Percentiles rank a stretch among this genome's conserved stretches.
Conservation (phyloP, 2,113 vertebrate genomes). For the Hucho hucho region DNA sequence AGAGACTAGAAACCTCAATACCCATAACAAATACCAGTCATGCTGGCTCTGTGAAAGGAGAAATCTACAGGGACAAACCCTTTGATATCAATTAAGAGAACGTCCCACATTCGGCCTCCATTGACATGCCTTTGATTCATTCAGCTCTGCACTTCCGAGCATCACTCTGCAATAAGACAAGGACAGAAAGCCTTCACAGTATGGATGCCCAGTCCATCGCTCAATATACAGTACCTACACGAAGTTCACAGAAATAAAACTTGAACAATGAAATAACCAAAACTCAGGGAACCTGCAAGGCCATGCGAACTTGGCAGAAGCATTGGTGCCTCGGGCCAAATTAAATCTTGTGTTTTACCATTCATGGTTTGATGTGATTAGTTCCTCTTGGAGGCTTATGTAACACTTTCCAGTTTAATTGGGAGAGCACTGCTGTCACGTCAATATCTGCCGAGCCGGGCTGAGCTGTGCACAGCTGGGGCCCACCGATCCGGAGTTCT, state of each 20-base stretch:
- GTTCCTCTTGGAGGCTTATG: constrained; percentile 36
- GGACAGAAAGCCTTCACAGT: constrained; percentile 30
- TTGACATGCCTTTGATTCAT: constrained; percentile 39
- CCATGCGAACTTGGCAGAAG: constrained; percentile 10
- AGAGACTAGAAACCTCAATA: constrained; percentile 18
- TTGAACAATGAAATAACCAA: not conserved
- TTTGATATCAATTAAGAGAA: constrained; percentile 46
- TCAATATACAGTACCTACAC: constrained; percentile 10
- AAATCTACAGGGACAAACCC: constrained; percentile 28
- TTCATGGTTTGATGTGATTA: constrained; percentile 26
- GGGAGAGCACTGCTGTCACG: constrained; percentile 18
- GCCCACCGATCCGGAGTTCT: not conserved
- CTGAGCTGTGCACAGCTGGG: constrained; percentile 29
- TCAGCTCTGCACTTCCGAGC: constrained; percentile 19
- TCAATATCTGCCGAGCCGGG: constrained; percentile 35
- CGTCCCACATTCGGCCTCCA: constrained; percentile 33
- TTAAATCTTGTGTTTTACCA: constrained; percentile 19
- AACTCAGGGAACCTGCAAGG: constrained; percentile 4
- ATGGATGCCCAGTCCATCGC: constrained; percentile 12
- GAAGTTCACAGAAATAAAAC: not conserved
- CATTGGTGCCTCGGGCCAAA: constrained; percentile 24
- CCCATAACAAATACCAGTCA: constrained; percentile 26
- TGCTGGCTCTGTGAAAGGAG: constrained; percentile 36
- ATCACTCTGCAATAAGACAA: constrained; percentile 36
- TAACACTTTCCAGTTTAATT: constrained; percentile 52